These are phyloP conservation scores for Sarcoramphus papa DNA, from an alignment of 2,797 vertebrate species.

Conservation along the genomic window DNA sequence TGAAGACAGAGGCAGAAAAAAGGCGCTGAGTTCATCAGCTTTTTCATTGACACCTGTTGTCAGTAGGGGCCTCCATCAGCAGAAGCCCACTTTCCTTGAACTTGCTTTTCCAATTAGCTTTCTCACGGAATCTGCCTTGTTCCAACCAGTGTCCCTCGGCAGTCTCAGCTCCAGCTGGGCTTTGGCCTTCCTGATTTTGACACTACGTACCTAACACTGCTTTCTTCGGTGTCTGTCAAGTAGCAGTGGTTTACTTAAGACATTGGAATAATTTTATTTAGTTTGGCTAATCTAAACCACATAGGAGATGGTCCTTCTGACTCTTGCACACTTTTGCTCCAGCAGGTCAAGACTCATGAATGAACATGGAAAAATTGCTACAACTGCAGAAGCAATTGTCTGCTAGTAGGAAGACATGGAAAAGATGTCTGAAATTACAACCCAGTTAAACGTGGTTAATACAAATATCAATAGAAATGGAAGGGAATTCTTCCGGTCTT, in stretches of 20 bases:
- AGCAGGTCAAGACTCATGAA: neutral
- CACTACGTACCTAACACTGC: neutral
- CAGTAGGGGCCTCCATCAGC: neutral
- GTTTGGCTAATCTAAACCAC: neutral
- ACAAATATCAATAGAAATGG: neutral
- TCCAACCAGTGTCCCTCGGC: accelerated
- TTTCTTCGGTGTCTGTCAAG: neutral
- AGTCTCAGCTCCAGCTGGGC: neutral
- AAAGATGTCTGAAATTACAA: neutral
- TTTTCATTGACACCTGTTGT: neutral
- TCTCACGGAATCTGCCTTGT: neutral
- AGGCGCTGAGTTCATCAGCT: neutral
- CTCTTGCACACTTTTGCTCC: neutral
- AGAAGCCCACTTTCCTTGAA: neutral
- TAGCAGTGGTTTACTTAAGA: neutral
- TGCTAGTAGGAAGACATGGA: neutral
- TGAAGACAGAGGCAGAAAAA: neutral
- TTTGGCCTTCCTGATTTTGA: neutral
- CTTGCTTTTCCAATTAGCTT: neutral
- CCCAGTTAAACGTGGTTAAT: neutral
- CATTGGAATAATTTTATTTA: neutral
- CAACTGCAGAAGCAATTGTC: neutral
- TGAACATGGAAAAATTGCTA: neutral
- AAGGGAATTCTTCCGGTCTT: neutral
- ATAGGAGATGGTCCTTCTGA: neutral